These are phyloP conservation scores for Drosophila siamana DNA, from an alignment of 2,888 invertebrate genomes.

Conservation along the genomic window DNA sequence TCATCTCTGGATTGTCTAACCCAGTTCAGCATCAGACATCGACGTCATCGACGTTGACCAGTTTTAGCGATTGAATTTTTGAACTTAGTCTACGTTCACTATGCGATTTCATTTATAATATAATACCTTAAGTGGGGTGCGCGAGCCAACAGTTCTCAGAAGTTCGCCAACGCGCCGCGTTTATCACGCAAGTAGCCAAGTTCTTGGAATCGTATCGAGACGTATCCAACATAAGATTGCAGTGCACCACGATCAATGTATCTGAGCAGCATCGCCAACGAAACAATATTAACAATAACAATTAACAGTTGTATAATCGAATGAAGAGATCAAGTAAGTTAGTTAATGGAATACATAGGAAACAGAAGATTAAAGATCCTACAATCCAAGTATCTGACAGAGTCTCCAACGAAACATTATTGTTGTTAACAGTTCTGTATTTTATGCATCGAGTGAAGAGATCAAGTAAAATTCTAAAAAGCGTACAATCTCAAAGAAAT, in stretches of 20 bases:
- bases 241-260: too few relatives aligned
- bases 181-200: conserved; percentile 18
- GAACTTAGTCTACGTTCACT: background rate
- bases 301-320: too few relatives aligned
- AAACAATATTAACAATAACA: too few relatives aligned
- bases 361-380: background rate
- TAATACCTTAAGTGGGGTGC: conserved; percentile 16
- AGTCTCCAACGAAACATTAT: too few relatives aligned
- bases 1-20: conserved; percentile 17
- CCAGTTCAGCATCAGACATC: conserved; percentile 1
- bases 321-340: too few relatives aligned
- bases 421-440: background rate
- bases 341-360: too few relatives aligned
- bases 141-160: conserved; percentile 36
- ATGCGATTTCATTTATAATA: conserved; percentile 15
- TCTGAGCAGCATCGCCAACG: too few relatives aligned
- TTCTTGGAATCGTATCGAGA: conserved; percentile 18
- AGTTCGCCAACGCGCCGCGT: background rate
- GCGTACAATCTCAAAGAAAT: background rate
- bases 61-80: conserved; percentile 6
- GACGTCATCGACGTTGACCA: conserved; percentile 16
- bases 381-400: too few relatives aligned
- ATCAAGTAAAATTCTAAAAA: background rate
- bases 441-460: background rate
- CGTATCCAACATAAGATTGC: background rate